Conservation (phyloP, 2,888 invertebrate species). For the Agonopterix subpropinquella region DNA sequence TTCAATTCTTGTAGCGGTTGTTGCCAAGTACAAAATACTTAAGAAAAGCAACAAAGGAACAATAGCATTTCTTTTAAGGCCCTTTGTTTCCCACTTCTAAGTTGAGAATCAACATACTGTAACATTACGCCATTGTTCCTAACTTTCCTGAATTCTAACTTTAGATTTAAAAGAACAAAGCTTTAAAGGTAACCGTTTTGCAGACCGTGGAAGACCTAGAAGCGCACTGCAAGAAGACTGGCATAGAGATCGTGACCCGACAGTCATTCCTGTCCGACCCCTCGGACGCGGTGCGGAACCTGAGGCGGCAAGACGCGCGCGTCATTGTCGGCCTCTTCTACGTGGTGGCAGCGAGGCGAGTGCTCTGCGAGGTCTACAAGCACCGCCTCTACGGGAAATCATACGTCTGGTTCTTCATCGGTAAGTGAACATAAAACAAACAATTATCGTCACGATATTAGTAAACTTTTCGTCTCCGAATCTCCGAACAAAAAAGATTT, state of each 20-base stretch:
- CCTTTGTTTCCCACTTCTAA: too few species aligned
- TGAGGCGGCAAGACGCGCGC: slow-evolving; percentile 96
- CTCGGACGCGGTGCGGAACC: slow-evolving; percentile 95
- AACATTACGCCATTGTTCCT: too few species aligned
- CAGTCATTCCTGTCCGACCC: slow-evolving; percentile 99
- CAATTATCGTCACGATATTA: too few species aligned
- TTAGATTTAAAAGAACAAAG: too few species aligned
- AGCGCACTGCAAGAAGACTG: slow-evolving; percentile 91
- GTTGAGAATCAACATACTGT: too few species aligned
- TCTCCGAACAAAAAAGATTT: too few species aligned
- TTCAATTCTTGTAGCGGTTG: too few species aligned
- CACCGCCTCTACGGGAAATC: slow-evolving; percentile 95
- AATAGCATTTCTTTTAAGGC: too few species aligned
- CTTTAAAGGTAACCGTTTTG: slow-evolving; percentile 11
- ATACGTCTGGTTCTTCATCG: slow-evolving; percentile 99
- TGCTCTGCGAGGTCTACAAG: slow-evolving; percentile 97
- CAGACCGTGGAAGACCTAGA: slow-evolving; percentile 98
- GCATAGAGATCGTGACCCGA: slow-evolving; percentile 96
- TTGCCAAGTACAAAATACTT: too few species aligned
- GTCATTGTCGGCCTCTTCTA: slow-evolving; percentile 99
- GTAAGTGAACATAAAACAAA: slow-evolving; percentile 64
- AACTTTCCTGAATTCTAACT: too few species aligned
- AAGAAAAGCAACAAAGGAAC: too few species aligned
- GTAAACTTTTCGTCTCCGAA: too few species aligned
- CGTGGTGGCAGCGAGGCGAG: slow-evolving; percentile 96